Evolutionary conservation across 2,113 vertebrate genomes (phyloP).

Genomic region (Saimiri boliviensis): DNA sequence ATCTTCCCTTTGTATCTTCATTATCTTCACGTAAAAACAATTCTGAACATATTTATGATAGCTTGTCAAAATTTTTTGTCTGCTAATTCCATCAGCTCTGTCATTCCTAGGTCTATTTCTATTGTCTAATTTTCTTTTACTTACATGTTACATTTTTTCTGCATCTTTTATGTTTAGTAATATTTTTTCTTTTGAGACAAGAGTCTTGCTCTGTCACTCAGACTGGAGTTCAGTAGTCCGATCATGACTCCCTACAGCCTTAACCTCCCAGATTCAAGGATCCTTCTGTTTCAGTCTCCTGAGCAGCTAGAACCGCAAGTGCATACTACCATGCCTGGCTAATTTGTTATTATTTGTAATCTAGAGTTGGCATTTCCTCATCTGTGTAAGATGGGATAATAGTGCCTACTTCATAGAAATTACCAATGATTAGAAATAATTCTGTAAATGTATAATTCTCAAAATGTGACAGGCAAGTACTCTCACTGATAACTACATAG

Average conservation of each 20-base stretch:
- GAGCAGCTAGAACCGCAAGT: too few species aligned
- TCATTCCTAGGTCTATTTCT: not conserved
- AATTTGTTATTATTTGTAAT: not conserved
- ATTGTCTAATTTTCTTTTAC: not conserved
- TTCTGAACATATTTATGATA: not conserved
- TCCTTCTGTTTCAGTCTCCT: too few species aligned
- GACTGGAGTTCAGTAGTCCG: too few species aligned
- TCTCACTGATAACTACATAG: not conserved
- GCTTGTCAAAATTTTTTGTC: not conserved
- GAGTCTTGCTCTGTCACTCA: too few species aligned
- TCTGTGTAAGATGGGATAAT: not conserved
- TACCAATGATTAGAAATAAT: not conserved
- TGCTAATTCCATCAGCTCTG: not conserved
- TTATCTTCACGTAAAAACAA: not conserved
- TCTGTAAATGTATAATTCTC: not conserved
- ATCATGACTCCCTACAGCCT: too few species aligned
- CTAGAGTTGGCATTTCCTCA: not conserved
- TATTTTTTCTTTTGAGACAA: not conserved
- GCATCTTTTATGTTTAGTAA: not conserved
- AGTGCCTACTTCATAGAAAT: not conserved
- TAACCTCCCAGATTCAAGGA: too few species aligned
- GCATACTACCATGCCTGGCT: too few species aligned
- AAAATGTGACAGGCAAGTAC: not conserved
- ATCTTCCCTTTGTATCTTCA: not conserved
- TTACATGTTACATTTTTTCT: not conserved